Evolutionary conservation across 2,888 invertebrate species (phyloP), one percentile per base, ranked within the genome.

Genomic region (Hemistola chrysoprasaria): DNA sequence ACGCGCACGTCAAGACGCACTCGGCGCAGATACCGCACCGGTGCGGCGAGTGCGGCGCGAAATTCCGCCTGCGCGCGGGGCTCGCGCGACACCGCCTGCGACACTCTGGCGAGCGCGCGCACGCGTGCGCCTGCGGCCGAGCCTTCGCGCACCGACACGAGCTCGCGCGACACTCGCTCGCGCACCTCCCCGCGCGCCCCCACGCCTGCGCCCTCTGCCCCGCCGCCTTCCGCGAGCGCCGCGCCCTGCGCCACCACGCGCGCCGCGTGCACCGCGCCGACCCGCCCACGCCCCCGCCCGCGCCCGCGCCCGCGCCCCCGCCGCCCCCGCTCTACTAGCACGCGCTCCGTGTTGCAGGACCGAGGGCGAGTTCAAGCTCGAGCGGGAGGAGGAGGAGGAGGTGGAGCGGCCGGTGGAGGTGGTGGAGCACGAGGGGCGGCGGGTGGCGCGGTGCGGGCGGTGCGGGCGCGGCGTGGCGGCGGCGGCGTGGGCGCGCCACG

Each of bases 31-130:
- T 90, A 47, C 91, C 92, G 1, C 90, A 88, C 64, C 76, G 79
- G 9, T 93, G 93, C 69, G 80, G 81, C 0, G 88, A 91, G 47
- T 93, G 93, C 66, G 86, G 90, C 11, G 91, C 91, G 33, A 85
- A 88, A 33, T 93, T 93, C 67, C 77, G 92, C 1, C 84, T 92
- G 21, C 90, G 90, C 24, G 86, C 91, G 1, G 89, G 91, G 0
- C 71, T 93, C 11, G 62, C 86, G 47, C 72, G 92, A 1, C 93
- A 93, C 63, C 68, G 85, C 0, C 88, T 91, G 1, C 86, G 89
- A 35, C 93, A 93, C 63, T 90, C 92, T 0, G 92, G 92, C 1
- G 92, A 91, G 58, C 89, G 91, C 48, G 91, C 92, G 2, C 90
- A 91, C 70, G 82, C 77, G 0, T 93, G 93, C 61, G 81, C 81